These are phyloP conservation scores for Netelia inedita DNA, from an alignment of 2,888 invertebrate species.

Conservation along the genomic window DNA sequence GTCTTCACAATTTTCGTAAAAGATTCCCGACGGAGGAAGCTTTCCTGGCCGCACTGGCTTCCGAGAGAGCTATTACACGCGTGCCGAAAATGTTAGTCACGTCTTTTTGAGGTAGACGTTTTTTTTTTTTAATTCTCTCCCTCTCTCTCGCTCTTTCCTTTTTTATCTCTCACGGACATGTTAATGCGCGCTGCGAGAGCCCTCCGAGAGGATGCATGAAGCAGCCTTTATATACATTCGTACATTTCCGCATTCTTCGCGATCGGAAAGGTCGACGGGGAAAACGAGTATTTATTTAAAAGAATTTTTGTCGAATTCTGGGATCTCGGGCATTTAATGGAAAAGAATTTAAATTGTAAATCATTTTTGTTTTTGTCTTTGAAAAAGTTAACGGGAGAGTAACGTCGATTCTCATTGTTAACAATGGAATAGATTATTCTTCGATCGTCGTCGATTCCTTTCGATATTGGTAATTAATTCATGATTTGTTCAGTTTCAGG, in stretches of 20 bases:
- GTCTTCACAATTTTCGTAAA: constrained; percentile 37
- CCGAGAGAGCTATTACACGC: constrained; percentile 39
- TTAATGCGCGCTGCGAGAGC: not conserved
- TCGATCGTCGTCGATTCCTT: too few species aligned
- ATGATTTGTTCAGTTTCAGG: constrained; percentile 68
- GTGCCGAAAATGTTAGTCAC: constrained; percentile 34
- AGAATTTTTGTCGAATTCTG: too few species aligned
- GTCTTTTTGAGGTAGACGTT: constrained; percentile 1
- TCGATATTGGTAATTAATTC: too few species aligned
- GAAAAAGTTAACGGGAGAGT: too few species aligned
- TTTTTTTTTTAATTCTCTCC: constrained; percentile 9
- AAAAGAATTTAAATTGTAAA: too few species aligned
- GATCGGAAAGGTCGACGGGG: not conserved
- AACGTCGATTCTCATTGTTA: too few species aligned
- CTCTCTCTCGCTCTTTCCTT: constrained; percentile 14
- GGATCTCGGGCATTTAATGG: too few species aligned
- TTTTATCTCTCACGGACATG: not conserved
- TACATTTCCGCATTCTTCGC: constrained; percentile 75
- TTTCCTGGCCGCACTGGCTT: not conserved
- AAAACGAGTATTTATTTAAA: not conserved
- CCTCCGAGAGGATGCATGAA: not conserved
- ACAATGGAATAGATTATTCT: too few species aligned
- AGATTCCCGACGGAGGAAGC: constrained; percentile 12
- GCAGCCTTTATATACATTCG: not conserved
- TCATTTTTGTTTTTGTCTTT: too few species aligned